phyloP scores from a whole-genome alignment of 2,797 vertebrate genomes.

The Trichosurus vulpecula region DNA sequence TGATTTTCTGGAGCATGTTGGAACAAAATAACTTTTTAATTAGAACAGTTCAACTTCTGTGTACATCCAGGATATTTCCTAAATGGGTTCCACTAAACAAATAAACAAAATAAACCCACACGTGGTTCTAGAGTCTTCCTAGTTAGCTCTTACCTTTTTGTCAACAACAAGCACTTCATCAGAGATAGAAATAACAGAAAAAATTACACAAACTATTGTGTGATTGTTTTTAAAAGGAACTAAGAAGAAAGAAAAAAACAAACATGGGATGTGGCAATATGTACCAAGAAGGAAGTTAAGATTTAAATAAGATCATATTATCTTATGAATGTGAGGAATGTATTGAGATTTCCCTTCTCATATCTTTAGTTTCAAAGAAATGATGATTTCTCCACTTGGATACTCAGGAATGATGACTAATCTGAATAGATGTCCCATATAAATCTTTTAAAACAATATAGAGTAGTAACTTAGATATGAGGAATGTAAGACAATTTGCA shows the following conservation, averaged over 20 bases:
- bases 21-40: background rate
- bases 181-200: constrained; percentile 16
- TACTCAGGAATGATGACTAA: constrained; percentile 46
- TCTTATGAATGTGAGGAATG: constrained; percentile 62
- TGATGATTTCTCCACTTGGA: constrained; percentile 24
- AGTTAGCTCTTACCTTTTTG: background rate
- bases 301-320: constrained; percentile 32
- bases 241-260: background rate
- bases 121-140: background rate
- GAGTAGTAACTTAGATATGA: constrained; percentile 7
- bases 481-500: constrained; percentile 66
- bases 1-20: background rate
- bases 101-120: background rate
- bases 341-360: constrained; percentile 41
- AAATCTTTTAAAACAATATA: constrained; percentile 32
- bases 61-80: background rate
- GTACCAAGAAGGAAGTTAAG: constrained; percentile 45
- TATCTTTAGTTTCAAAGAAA: constrained; percentile 43
- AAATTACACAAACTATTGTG: background rate
- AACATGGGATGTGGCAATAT: constrained; percentile 7
- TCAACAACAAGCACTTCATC: background rate
- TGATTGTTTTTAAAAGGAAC: constrained; percentile 66
- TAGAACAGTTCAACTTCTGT: background rate
- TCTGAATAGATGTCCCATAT: constrained; percentile 2
- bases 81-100: background rate